Conservation (phyloP, 2,888 invertebrate species). For the Protophormia terraenovae region DNA sequence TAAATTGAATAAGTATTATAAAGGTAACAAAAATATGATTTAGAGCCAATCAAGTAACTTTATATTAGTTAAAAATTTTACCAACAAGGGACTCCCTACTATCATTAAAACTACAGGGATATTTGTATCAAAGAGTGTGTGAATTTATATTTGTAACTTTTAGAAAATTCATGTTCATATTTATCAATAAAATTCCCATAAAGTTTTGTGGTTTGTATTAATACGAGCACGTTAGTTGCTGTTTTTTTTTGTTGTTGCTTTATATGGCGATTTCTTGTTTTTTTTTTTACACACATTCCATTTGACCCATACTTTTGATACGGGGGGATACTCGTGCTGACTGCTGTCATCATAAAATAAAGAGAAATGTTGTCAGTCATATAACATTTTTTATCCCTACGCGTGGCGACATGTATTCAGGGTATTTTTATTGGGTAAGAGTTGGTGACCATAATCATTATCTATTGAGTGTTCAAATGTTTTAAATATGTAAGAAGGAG, state of each 20-base stretch:
- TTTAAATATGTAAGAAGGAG: background rate
- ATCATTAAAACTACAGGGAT: too few species aligned
- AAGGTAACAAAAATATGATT: too few species aligned
- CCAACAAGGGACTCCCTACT: too few species aligned
- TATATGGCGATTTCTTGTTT: background rate
- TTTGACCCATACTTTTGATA: slow-evolving; percentile 5
- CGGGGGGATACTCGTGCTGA: background rate
- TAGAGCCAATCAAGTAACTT: too few species aligned
- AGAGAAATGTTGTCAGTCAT: slow-evolving; percentile 31
- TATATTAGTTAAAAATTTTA: too few species aligned
- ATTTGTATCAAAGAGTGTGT: too few species aligned
- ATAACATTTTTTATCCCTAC: slow-evolving; percentile 5
- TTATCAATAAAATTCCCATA: slow-evolving; percentile 78
- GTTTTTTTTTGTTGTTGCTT: slow-evolving; percentile 12
- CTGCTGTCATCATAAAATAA: slow-evolving; percentile 33
- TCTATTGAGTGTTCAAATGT: background rate
- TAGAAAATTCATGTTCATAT: slow-evolving; percentile 69
- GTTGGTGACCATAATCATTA: slow-evolving; percentile 13
- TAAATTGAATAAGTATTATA: too few species aligned
- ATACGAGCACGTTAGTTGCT: slow-evolving; percentile 69
- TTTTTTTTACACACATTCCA: background rate
- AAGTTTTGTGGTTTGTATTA: slow-evolving; percentile 76
- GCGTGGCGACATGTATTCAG: slow-evolving; percentile 1
- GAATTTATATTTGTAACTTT: slow-evolving; percentile 1
- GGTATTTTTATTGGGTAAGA: background rate